Percentiles rank a stretch among this genome's conserved stretches.
phyloP scores from a whole-genome alignment of 2,113 vertebrate species.

The Tapirus terrestris region DNA sequence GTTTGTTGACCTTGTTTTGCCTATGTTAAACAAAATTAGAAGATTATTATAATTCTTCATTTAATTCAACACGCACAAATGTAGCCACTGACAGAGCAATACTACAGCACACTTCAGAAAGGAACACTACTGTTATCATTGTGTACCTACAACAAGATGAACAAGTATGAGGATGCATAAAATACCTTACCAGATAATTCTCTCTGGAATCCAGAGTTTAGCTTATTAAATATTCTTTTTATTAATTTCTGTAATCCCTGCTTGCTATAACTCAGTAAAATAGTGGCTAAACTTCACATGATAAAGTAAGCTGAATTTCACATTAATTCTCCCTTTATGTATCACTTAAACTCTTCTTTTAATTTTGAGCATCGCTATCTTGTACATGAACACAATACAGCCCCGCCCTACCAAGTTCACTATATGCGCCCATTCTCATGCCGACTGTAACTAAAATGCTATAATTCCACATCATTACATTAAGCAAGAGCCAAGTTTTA shows the following conservation, averaged over 20 bases:
- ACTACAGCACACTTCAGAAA: conserved; percentile 47
- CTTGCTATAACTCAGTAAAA: conserved; percentile 83
- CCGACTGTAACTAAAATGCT: neutral
- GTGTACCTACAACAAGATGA: conserved; percentile 75
- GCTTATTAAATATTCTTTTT: conserved; percentile 83
- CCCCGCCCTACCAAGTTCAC: neutral
- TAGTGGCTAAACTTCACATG: conserved; percentile 70
- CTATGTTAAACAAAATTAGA: conserved; percentile 2
- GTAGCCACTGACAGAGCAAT: neutral
- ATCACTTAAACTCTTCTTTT: conserved; percentile 52
- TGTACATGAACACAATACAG: neutral
- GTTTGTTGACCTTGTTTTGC: neutral
- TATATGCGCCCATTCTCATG: neutral
- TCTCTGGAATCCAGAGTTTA: conserved; percentile 82
- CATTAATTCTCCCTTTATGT: conserved; percentile 63
- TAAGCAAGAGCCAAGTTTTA: conserved; percentile 59
- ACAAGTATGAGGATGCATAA: conserved; percentile 76
- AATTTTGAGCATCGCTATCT: neutral
- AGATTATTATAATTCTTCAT: neutral
- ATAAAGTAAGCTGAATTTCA: conserved; percentile 79
- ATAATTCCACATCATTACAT: conserved; percentile 64
- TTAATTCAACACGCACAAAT: neutral
- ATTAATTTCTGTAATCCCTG: conserved; percentile 83
- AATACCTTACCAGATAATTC: conserved; percentile 84
- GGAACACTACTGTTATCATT: conserved; percentile 60